Base-by-base conservation (phyloP, 2,797 vertebrate species). In the Falco biarmicus region DNA sequence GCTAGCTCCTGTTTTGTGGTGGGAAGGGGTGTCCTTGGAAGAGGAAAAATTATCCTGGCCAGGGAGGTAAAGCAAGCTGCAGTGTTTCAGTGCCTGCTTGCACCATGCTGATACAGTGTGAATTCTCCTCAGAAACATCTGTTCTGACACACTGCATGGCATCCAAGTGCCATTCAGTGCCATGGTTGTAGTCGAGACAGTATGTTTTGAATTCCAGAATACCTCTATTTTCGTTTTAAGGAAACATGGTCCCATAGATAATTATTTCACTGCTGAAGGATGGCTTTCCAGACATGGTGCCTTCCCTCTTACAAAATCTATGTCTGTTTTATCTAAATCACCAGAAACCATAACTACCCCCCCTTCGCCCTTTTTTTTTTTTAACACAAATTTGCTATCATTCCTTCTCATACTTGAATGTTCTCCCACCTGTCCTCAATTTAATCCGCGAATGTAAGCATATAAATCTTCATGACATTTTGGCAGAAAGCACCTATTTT, bases 361-460 rank as follows among this genome's bases (percentile, higher is more conserved):
- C 39, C 39, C 39, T 41, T 41, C 13, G 39, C 39, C 13, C 12
- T 14, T 13, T 13, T 5, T 22, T 64, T 48, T 59, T 68, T 92
- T 95, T 94, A 96, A 94, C 90, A 94, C 88, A 98, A 97, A 96
- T 78, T 96, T 97, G 87, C 98, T 97, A 98, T 98, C 98, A 97
- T 97, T 97, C 96, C 96, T 97, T 97, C 97, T 97, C 95, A 95
- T 96, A 97, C 95, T 95, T 95, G 96, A 98, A 94, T 95, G 93
- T 98, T 98, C 98, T 97, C 98, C 98, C 98, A 98, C 98, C 98
- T 98, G 98, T 98, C 98, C 98, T 98, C 97, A 98, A 98, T 98
- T 98, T 98, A 98, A 98, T 98, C 97, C 79, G 19, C 97, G 98
- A 98, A 98, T 97, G 97, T 97, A 98, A 97, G 97, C 96, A 96